Percentiles rank a stretch among this genome's conserved stretches.
Conservation (phyloP, 2,888 invertebrate genomes). For the Lymantria dispar region DNA sequence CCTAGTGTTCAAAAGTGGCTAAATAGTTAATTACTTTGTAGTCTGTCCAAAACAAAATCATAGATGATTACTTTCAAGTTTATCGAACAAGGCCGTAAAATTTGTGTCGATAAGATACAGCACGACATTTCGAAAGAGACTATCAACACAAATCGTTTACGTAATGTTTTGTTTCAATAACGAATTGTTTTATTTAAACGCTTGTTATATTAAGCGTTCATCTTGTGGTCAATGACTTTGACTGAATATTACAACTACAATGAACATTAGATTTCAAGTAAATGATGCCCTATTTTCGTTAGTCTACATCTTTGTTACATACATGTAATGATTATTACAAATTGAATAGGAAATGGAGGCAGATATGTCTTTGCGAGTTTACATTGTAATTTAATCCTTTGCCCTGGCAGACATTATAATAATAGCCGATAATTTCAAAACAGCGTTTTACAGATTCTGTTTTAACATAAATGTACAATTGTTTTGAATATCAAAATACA, state of each 20-base stretch:
- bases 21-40: too few species aligned
- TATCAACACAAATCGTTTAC: conserved; percentile 8
- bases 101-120: conserved; percentile 24
- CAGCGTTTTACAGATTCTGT: too few species aligned
- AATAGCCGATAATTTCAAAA: too few species aligned
- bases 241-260: neutral
- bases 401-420: too few species aligned
- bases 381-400: too few species aligned
- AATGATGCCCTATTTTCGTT: neutral
- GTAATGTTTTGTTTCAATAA: conserved; percentile 6
- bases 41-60: neutral
- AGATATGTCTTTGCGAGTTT: too few species aligned
- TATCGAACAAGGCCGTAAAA: conserved; percentile 19
- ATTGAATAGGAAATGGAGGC: too few species aligned
- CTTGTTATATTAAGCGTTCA: neutral
- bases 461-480: too few species aligned
- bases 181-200: conserved; percentile 1
- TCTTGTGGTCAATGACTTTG: neutral
- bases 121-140: neutral
- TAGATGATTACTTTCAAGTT: conserved; percentile 17
- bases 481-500: too few species aligned
- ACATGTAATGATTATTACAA: too few species aligned
- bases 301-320: too few species aligned
- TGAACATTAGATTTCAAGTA: neutral
- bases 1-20: too few species aligned